phyloP scores from a whole-genome alignment of 2,888 invertebrate species.

The Allolobophora icterica region DNA sequence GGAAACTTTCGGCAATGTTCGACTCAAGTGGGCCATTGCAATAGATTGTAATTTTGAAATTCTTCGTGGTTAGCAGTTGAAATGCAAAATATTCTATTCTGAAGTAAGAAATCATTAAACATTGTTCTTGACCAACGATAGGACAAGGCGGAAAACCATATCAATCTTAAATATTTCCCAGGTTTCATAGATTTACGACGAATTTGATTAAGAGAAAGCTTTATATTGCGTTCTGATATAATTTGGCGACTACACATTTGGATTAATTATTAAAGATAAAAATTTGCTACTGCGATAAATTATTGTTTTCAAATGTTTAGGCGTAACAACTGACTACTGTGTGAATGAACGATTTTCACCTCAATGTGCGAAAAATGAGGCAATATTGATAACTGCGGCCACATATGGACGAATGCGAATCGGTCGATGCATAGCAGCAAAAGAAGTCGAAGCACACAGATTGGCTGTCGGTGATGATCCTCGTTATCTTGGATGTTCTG shows the following conservation, averaged over 20 bases:
- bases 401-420: conserved; percentile 26
- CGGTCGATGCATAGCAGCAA: conserved; percentile 25
- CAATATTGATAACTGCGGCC: not conserved
- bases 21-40: too few species aligned
- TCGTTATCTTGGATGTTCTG: conserved; percentile 30
- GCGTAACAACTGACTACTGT: not conserved
- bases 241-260: too few species aligned
- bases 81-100: not conserved
- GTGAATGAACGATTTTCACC: not conserved
- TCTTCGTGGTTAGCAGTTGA: not conserved
- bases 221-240: too few species aligned
- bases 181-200: too few species aligned
- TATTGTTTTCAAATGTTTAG: not conserved
- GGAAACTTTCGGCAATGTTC: too few species aligned
- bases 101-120: not conserved
- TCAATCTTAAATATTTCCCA: not conserved
- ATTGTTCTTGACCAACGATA: not conserved
- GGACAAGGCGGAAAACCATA: not conserved
- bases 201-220: too few species aligned
- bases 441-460: not conserved
- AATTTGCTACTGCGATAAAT: not conserved
- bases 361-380: not conserved
- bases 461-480: not conserved
- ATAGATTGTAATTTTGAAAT: too few species aligned
- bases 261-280: not conserved